Evolutionary conservation across 64 coral and sea anemone species (phyloP).

Genomic region (Stylophora pistillata): DNA sequence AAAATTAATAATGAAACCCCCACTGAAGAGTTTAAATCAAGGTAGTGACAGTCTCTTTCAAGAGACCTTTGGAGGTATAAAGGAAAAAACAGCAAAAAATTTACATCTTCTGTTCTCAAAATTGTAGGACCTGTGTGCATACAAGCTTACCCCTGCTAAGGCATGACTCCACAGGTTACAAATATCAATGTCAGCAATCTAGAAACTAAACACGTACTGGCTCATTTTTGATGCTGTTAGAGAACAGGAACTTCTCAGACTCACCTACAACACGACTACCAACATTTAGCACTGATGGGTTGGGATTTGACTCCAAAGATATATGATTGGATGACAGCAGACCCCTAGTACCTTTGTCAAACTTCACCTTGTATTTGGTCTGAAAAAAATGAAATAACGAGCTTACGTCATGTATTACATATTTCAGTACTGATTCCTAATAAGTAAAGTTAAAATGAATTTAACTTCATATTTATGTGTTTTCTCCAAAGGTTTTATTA

Average conservation of each 20-base stretch:
- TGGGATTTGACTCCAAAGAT: constrained; percentile 60
- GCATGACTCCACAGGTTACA: too few relatives aligned
- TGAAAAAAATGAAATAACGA: constrained; percentile 17
- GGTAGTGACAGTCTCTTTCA: too few relatives aligned
- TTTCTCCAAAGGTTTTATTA: neutral
- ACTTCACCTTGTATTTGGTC: constrained; percentile 88
- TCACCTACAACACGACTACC: constrained; percentile 92
- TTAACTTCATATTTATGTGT: neutral
- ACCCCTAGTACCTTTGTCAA: constrained; percentile 86
- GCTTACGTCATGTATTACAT: neutral
- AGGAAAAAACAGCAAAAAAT: too few relatives aligned
- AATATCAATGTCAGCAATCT: too few relatives aligned
- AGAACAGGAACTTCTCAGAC: neutral
- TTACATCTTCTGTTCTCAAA: too few relatives aligned
- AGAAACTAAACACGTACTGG: too few relatives aligned
- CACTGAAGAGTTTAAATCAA: too few relatives aligned
- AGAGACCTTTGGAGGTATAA: too few relatives aligned
- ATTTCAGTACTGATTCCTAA: too few relatives aligned
- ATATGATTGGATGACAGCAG: constrained; percentile 85
- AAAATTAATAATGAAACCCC: too few relatives aligned
- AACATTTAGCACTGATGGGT: constrained; percentile 62
- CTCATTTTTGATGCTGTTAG: neutral
- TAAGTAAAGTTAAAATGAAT: neutral
- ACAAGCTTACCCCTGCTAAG: too few relatives aligned
- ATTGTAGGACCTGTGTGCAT: too few relatives aligned